These are phyloP conservation scores for Syngnathus typhle DNA, from an alignment of 2,113 vertebrate species.

Conservation along the genomic window DNA sequence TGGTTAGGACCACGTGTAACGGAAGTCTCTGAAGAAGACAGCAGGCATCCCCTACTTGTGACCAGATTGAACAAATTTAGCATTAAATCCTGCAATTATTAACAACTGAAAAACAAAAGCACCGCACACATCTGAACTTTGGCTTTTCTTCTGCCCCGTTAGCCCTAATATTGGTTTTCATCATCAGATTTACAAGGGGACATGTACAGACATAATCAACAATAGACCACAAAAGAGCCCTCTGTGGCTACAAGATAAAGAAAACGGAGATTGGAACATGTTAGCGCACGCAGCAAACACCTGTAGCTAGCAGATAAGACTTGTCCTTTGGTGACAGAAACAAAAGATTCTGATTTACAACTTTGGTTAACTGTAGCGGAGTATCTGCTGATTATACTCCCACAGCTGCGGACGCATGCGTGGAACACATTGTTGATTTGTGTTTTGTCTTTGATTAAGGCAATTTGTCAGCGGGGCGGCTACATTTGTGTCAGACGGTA, in stretches of 20 bases:
- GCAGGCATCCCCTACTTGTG: conserved; percentile 27
- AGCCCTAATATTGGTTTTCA: conserved; percentile 40
- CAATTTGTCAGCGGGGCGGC: conserved; percentile 49
- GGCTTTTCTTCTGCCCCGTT: conserved; percentile 50
- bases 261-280: conserved; percentile 43
- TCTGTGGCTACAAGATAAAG: conserved; percentile 57
- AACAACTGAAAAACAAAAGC: conserved; percentile 18
- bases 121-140: conserved; percentile 4
- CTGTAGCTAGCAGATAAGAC: conserved; percentile 62
- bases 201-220: conserved; percentile 55
- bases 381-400: conserved; percentile 51
- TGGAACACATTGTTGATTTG: conserved; percentile 46
- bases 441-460: conserved; percentile 52
- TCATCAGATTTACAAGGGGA: conserved; percentile 55
- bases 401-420: conserved; percentile 9
- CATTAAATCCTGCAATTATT: conserved; percentile 39
- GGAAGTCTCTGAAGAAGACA: conserved; percentile 22
- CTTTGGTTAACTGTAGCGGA: conserved; percentile 66
- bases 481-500: conserved; percentile 43
- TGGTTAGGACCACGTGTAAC: conserved; percentile 13
- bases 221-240: conserved; percentile 42
- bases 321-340: conserved; percentile 52
- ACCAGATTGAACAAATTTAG: conserved; percentile 24
- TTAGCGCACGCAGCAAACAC: conserved; percentile 43
- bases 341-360: conserved; percentile 72